phyloP scores from a whole-genome alignment of 2,797 vertebrate species.

The Spea hammondii region DNA sequence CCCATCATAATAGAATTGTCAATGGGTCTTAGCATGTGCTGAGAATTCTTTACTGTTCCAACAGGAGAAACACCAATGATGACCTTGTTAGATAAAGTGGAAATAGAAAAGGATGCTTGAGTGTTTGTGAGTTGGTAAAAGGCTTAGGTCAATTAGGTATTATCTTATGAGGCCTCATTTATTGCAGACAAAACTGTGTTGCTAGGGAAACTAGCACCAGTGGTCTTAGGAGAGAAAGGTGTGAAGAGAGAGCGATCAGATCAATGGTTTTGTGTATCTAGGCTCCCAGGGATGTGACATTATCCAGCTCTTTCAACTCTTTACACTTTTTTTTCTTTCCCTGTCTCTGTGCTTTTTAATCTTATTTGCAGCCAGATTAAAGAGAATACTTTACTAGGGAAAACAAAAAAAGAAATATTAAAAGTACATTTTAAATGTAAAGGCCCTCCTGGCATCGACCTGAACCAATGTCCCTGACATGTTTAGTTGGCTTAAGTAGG shows the following conservation, averaged over 20 bases:
- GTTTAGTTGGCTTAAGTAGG: conserved; percentile 25
- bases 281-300: conserved; percentile 48
- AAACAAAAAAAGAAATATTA: conserved; percentile 12
- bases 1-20: background rate
- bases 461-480: background rate
- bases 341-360: conserved; percentile 36
- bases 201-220: background rate
- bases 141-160: conserved; percentile 28
- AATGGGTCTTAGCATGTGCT: background rate
- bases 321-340: conserved; percentile 37
- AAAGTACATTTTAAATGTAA: conserved; percentile 13
- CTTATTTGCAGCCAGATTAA: conserved; percentile 41
- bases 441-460: background rate
- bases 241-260: conserved; percentile 39
- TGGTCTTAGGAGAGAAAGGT: conserved; percentile 28
- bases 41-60: conserved; percentile 6
- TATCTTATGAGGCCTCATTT: conserved; percentile 21
- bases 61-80: background rate
- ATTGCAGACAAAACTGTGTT: conserved; percentile 19
- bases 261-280: conserved; percentile 33
- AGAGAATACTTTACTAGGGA: conserved; percentile 42
- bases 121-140: conserved; percentile 33
- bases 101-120: conserved; percentile 9
- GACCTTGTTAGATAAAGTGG: conserved; percentile 5
- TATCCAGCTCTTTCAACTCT: conserved; percentile 43